Percentiles rank a stretch among this genome's conserved stretches.
Evolutionary conservation across 2,113 vertebrate genomes (phyloP).

Genomic region (Poecilia latipinna): DNA sequence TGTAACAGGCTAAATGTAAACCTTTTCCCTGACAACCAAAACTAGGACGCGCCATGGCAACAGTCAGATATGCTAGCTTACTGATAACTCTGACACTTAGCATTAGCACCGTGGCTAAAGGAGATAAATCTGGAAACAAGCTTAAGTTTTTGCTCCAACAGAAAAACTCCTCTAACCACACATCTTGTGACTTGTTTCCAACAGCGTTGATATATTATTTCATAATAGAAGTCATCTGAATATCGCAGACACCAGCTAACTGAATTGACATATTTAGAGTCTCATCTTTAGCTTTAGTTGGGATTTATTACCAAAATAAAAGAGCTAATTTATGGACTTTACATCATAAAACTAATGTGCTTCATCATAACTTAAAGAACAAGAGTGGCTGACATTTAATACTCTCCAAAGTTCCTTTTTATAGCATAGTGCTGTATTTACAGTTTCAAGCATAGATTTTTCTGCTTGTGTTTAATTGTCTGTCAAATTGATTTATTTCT

Average conservation of each 20-base stretch:
- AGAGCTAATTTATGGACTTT: neutral
- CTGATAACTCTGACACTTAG: neutral
- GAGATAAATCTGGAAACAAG: neutral
- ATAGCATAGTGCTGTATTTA: neutral
- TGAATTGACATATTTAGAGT: neutral
- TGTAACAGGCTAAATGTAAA: neutral
- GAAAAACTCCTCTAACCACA: neutral
- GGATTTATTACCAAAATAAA: neutral
- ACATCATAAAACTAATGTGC: no score
- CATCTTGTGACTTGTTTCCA: neutral
- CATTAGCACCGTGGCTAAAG: neutral
- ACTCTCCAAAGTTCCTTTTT: neutral
- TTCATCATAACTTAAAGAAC: no score
- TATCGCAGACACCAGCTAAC: neutral
- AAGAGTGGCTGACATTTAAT: neutral
- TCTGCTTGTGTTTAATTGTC: neutral
- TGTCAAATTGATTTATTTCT: neutral
- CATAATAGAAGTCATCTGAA: neutral
- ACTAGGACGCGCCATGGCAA: no score
- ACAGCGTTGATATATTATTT: neutral
- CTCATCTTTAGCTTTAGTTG: neutral
- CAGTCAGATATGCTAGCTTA: neutral
- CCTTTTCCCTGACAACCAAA: neutral
- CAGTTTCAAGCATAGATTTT: neutral
- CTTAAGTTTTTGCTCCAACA: neutral